Percentiles rank a stretch among this genome's conserved stretches.
These are phyloP conservation scores for Lepidurus packardi DNA, from an alignment of 1,140 invertebrate genomes.

Conservation along the genomic window DNA sequence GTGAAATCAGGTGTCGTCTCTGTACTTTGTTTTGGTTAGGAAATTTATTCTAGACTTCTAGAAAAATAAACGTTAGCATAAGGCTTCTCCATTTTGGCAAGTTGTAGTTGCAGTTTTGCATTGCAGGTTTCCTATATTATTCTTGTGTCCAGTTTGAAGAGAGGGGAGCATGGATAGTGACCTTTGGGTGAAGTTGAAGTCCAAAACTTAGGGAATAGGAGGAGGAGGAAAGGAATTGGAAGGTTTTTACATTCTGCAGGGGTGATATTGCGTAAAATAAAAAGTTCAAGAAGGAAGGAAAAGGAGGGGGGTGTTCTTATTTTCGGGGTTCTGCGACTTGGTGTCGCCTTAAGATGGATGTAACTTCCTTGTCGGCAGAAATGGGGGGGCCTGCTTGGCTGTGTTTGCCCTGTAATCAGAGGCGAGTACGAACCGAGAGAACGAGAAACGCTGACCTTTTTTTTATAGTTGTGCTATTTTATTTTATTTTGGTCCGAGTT, in stretches of 20 bases:
- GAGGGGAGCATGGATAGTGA: background rate
- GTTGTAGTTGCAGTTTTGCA: background rate
- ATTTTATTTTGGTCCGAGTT: background rate
- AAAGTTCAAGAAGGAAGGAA: constrained; percentile 1
- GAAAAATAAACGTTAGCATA: background rate
- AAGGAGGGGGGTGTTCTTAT: background rate
- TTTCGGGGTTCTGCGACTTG: constrained; percentile 14
- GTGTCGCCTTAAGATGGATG: constrained; percentile 17
- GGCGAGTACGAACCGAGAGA: constrained; percentile 12
- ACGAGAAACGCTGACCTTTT: constrained; percentile 17
- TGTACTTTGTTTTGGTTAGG: background rate
- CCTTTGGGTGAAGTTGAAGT: background rate
- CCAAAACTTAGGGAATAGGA: background rate
- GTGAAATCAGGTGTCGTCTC: background rate
- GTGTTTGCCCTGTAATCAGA: constrained; percentile 19
- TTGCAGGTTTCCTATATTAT: background rate
- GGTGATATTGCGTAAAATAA: constrained; percentile 19
- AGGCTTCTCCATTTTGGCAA: background rate
- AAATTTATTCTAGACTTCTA: background rate
- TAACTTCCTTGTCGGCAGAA: constrained; percentile 19
- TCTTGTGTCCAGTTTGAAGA: background rate
- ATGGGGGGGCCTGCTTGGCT: background rate
- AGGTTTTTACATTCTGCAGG: constrained; percentile 2
- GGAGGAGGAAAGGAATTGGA: background rate
- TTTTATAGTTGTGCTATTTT: constrained; percentile 16